Evolutionary conservation across 2,113 vertebrate genomes (phyloP), one percentile per base, ranked within the genome.

Genomic region (Neodon shergylaensis): DNA sequence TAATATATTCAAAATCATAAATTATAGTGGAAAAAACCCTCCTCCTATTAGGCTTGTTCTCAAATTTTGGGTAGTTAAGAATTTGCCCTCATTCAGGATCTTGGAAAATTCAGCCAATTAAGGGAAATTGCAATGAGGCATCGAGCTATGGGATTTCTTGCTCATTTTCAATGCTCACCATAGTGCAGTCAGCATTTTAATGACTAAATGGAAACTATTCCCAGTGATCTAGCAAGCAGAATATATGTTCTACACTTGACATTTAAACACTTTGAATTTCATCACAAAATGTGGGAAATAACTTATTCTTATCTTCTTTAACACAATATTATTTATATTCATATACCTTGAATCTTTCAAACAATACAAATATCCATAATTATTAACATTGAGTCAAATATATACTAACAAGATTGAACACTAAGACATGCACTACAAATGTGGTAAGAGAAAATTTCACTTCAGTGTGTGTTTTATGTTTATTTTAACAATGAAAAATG

Each of bases 401-500:
- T 42, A 70, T 70, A 16, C 36, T 86, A 78, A 85, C 7, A 78
- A 94, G 68, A 5, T 52, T 93, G 42, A 95, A 31, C 12, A 26
- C 33, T 72, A 73, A 91, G 12, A 11, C 19, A n/a, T 78, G 22
- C 0, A 11, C 88, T 95, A 81, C 7, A 78, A 95, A 94, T 92
- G 74, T 5, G 5, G 5, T 13, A 72, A 88, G 72, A 70, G 83
- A 79, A 54, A 94, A 91, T 83, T 13, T 52, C 17, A 14, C 3
- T 92, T 90, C 21, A 78, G 22, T 49, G 1, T 90, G 81, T 7
- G 17, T 88, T 77, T 78, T 92, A 63, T 92, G 11, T 16, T 91
- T 77, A 94, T 47, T 92, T 94, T 82, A 89, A 92, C 93, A 91
- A 88, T 63, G 3, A 13, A 7, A 84, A 91, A n/a, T 82, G 66